Evolutionary conservation across 1,140 invertebrate genomes (phyloP).

Genomic region (Drosophila ficusphila): DNA sequence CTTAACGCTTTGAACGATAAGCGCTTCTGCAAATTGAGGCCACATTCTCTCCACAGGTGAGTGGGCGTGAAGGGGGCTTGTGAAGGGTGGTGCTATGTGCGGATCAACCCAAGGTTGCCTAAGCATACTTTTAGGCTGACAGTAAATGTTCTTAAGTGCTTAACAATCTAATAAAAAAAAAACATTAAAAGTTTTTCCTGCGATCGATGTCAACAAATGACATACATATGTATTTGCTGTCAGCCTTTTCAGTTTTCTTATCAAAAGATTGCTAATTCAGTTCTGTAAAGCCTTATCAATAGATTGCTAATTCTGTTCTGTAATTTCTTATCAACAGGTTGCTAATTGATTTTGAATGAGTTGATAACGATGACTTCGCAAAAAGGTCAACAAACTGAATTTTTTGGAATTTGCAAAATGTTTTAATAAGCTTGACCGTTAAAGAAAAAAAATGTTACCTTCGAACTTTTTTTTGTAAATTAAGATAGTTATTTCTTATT

Average conservation of each 20-base stretch:
- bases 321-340: slow-evolving; percentile 20
- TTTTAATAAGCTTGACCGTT: too few relatives aligned
- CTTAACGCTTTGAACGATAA: slow-evolving; percentile 70
- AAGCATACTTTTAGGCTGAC: slow-evolving; percentile 65
- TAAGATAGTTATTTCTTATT: not conserved
- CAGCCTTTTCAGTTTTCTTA: slow-evolving; percentile 8
- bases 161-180: not conserved
- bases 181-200: not conserved
- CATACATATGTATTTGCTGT: slow-evolving; percentile 29
- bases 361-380: slow-evolving; percentile 10
- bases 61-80: not conserved
- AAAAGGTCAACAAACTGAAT: slow-evolving; percentile 16
- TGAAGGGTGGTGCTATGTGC: not conserved
- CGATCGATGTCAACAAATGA: too few relatives aligned
- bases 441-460: too few relatives aligned
- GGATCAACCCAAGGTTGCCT: not conserved
- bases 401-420: not conserved
- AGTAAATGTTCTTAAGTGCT: not conserved
- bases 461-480: too few relatives aligned
- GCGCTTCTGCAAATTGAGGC: slow-evolving; percentile 67
- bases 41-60: slow-evolving; percentile 46
- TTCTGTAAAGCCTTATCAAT: slow-evolving; percentile 16
- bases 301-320: slow-evolving; percentile 37
- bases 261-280: slow-evolving; percentile 40
- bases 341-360: slow-evolving; percentile 60